Conservation (phyloP, 2,888 invertebrate genomes). For the Drosophila emarginata region DNA sequence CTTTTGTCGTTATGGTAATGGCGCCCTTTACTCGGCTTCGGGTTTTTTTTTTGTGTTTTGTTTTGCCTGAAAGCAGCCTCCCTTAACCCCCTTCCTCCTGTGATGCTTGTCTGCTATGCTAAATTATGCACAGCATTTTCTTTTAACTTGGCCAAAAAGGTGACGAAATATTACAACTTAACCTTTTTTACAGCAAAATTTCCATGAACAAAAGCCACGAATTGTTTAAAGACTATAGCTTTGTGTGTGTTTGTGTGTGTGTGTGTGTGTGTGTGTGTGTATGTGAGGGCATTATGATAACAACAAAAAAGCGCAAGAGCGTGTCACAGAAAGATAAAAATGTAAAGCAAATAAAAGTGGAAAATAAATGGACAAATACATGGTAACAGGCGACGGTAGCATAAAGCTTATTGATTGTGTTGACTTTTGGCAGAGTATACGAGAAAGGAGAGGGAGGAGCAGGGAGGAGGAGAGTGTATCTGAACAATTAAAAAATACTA, state of each 20-base stretch:
- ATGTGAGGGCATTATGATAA: background rate
- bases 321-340: constrained; percentile 2
- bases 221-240: constrained; percentile 10
- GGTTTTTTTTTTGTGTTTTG: constrained; percentile 20
- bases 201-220: constrained; percentile 64
- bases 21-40: constrained; percentile 50
- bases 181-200: constrained; percentile 68
- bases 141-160: constrained; percentile 52
- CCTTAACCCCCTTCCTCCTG: no score
- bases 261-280: background rate
- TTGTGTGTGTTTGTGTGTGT: background rate
- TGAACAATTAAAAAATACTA: constrained; percentile 3
- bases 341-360: constrained; percentile 1
- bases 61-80: no score
- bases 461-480: background rate
- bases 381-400: background rate
- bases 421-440: background rate
- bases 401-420: constrained; percentile 2
- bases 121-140: constrained; percentile 75
- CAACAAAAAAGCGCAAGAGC: background rate
- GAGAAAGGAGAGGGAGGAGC: no score
- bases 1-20: constrained; percentile 55
- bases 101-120: constrained; percentile 40
- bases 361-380: background rate
- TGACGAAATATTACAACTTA: constrained; percentile 77